Conservation (phyloP, 2,797 vertebrate species). For the Echiichthys vipera region DNA sequence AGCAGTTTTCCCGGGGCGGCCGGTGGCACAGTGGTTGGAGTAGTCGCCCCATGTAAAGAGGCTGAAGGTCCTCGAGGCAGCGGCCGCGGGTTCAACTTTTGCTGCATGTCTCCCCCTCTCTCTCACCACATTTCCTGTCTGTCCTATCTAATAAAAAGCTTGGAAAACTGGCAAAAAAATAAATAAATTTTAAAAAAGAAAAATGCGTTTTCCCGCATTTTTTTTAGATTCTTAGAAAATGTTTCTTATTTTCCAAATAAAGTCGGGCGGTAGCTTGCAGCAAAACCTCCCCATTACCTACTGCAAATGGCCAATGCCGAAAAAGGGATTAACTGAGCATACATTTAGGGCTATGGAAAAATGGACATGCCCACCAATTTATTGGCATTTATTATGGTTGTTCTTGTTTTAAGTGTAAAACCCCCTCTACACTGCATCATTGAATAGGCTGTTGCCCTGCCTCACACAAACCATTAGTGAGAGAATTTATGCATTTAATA, state of each 20-base stretch:
- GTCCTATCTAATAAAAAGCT: no score
- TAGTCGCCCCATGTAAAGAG: no score
- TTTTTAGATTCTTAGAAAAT: conserved; percentile 69
- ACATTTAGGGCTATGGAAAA: conserved; percentile 73
- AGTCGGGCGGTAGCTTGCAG: conserved; percentile 38
- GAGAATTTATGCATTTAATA: conserved; percentile 84
- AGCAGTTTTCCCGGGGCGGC: conserved; percentile 9
- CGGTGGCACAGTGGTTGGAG: no score
- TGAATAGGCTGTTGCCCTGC: conserved; percentile 74
- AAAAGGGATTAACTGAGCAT: conserved; percentile 74
- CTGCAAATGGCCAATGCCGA: conserved; percentile 68
- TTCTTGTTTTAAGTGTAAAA: conserved; percentile 81
- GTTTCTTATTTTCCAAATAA: conserved; percentile 30
- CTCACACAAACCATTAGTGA: conserved; percentile 80
- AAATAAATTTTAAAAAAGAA: no score
- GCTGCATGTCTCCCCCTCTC: no score
- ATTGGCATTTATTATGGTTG: conserved; percentile 77
- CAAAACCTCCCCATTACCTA: conserved; percentile 59
- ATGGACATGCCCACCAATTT: conserved; percentile 76
- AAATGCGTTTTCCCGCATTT: no score
- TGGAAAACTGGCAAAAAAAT: no score
- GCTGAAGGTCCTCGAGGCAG: no score
- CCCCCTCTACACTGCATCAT: conserved; percentile 72
- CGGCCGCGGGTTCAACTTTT: no score
- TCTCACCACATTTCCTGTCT: no score